A percentile compares a stretch with the other conserved stretches of the same genome.
Evolutionary conservation across 2,888 invertebrate species (phyloP).

Genomic region (Lordiphosa fenestrarum): DNA sequence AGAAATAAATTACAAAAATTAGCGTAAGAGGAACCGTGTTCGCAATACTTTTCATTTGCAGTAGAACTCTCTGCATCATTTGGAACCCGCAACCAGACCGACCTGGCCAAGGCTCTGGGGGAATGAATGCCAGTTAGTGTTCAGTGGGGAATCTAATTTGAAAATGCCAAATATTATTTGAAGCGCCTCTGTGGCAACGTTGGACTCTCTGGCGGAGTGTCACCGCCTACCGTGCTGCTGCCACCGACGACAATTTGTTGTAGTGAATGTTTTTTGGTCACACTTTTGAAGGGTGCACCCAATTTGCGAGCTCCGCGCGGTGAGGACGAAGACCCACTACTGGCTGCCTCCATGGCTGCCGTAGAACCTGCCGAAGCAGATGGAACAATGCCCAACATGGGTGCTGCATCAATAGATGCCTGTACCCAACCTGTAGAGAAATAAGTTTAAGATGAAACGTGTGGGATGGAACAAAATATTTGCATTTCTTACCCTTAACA

Average conservation of each 20-base stretch:
- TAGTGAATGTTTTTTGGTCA: constrained; percentile 74
- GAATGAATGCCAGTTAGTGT: constrained; percentile 51
- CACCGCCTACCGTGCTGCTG: constrained; percentile 36
- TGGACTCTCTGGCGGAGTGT: constrained; percentile 77
- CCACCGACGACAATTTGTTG: constrained; percentile 62
- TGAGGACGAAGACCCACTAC: constrained; percentile 64
- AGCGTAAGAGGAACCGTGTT: constrained; percentile 59
- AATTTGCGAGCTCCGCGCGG: constrained; percentile 78
- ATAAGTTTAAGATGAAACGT: neutral
- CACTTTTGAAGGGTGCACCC: constrained; percentile 76
- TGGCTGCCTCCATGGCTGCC: constrained; percentile 73
- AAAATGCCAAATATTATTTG: constrained; percentile 63
- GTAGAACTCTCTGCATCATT: constrained; percentile 50
- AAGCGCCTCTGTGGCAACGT: constrained; percentile 79
- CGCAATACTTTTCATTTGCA: constrained; percentile 64
- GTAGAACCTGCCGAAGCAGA: constrained; percentile 76
- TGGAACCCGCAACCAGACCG: constrained; percentile 1
- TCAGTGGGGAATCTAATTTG: constrained; percentile 26
- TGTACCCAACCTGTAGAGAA: constrained; percentile 78
- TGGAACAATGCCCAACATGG: constrained; percentile 67
- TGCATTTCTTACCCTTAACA: constrained; percentile 71
- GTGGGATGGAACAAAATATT: neutral
- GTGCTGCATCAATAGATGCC: constrained; percentile 75
- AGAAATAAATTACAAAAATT: constrained; percentile 60
- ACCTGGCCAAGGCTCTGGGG: constrained; percentile 26